Conservation (phyloP, 2,797 vertebrate species). For the Taenioides sp. region DNA sequence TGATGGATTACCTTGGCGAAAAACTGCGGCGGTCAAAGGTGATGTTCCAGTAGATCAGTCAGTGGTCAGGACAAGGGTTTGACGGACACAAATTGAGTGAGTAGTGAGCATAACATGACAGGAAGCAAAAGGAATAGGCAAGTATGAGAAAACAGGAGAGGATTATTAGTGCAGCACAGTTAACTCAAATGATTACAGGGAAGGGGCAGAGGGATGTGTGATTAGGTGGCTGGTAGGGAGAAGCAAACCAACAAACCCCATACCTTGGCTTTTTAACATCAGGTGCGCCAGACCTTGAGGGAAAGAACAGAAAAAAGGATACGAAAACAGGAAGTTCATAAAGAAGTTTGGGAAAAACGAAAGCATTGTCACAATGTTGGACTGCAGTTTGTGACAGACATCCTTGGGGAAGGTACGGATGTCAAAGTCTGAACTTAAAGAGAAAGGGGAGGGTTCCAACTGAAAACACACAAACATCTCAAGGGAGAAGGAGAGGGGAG, state of each 20-base stretch:
- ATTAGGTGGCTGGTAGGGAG: slow-evolving; percentile 71
- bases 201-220: slow-evolving; percentile 58
- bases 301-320: slow-evolving; percentile 90
- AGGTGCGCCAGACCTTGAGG: slow-evolving; percentile 98
- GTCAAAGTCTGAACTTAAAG: slow-evolving; percentile 79
- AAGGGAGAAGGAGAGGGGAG: slow-evolving; percentile 71
- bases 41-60: slow-evolving; percentile 83
- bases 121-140: slow-evolving; percentile 77
- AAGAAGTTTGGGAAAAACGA: slow-evolving; percentile 81
- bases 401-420: slow-evolving; percentile 83
- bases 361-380: slow-evolving; percentile 89
- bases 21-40: slow-evolving; percentile 82
- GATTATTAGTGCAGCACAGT: slow-evolving; percentile 78
- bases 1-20: slow-evolving; percentile 83
- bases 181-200: slow-evolving; percentile 68
- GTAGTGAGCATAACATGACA: slow-evolving; percentile 82
- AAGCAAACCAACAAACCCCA: slow-evolving; percentile 87
- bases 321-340: slow-evolving; percentile 89
- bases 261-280: slow-evolving; percentile 98
- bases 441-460: slow-evolving; percentile 67
- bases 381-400: slow-evolving; percentile 90
- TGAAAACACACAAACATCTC: slow-evolving; percentile 82
- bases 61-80: slow-evolving; percentile 85
- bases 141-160: slow-evolving; percentile 73
- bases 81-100: slow-evolving; percentile 83